Percentiles rank a stretch among this genome's conserved stretches.
Evolutionary conservation across 2,888 invertebrate species (phyloP).

Genomic region (Panopea generosa): DNA sequence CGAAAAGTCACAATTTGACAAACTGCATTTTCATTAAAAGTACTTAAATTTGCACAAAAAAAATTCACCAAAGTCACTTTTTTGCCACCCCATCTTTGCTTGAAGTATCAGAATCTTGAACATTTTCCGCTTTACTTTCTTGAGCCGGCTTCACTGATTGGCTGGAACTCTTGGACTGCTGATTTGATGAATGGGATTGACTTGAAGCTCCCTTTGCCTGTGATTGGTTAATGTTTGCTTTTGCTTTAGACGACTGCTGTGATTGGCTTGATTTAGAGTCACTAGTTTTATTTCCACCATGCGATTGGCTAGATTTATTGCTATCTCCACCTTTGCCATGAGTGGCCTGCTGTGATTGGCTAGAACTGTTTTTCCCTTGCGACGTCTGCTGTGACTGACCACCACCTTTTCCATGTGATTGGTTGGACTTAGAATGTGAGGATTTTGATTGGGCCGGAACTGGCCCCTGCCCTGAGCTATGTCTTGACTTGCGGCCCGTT

Average conservation of each 20-base stretch:
- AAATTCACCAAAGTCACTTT: constrained; percentile 2
- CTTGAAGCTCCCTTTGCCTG: constrained; percentile 35
- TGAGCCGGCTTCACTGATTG: constrained; percentile 30
- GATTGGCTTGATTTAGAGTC: constrained; percentile 54
- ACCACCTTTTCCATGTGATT: constrained; percentile 55
- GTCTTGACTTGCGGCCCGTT: constrained; percentile 58
- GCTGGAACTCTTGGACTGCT: constrained; percentile 28
- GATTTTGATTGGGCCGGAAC: constrained; percentile 57
- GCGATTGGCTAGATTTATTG: constrained; percentile 30
- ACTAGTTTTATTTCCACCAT: constrained; percentile 47
- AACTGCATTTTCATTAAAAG: neutral
- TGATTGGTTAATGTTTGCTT: constrained; percentile 27
- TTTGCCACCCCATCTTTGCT: constrained; percentile 18
- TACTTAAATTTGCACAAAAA: neutral
- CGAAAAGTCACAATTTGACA: too few species aligned
- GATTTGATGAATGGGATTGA: constrained; percentile 22
- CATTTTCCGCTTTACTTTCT: constrained; percentile 7
- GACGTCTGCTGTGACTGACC: constrained; percentile 49
- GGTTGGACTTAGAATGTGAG: constrained; percentile 53
- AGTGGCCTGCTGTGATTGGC: constrained; percentile 54
- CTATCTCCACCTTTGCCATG: constrained; percentile 16
- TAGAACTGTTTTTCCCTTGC: constrained; percentile 49
- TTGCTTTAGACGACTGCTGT: constrained; percentile 38
- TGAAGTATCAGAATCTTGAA: constrained; percentile 2
- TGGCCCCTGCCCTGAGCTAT: constrained; percentile 54